Conservation (phyloP, 2,797 vertebrate species). For the Sebastes iracundus region DNA sequence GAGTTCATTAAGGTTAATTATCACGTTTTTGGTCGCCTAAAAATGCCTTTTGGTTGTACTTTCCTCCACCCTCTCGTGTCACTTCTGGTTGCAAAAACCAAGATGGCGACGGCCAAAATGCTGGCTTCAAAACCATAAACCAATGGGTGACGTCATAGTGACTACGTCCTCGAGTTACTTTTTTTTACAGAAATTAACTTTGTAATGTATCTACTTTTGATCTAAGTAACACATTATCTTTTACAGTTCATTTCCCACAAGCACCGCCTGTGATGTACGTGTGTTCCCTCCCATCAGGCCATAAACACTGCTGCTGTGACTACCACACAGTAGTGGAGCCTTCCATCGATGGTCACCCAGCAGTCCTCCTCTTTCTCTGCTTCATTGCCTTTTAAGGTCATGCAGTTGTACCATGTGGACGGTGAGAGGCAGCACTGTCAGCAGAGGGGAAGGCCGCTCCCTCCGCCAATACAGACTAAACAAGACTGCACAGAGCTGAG, state of each 20-base stretch:
- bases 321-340: neutral
- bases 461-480: neutral
- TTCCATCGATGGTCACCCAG: slow-evolving; percentile 6
- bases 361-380: slow-evolving; percentile 5
- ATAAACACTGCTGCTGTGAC: slow-evolving; percentile 4
- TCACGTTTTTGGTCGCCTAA: too few species aligned
- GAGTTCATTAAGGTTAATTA: too few species aligned
- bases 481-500: neutral
- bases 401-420: slow-evolving; percentile 56
- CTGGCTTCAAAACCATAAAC: too few species aligned
- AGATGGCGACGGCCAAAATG: too few species aligned
- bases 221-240: neutral
- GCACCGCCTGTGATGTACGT: neutral
- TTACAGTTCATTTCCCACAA: neutral
- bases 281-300: neutral
- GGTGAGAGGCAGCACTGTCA: slow-evolving; percentile 60
- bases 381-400: slow-evolving; percentile 64
- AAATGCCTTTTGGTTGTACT: too few species aligned
- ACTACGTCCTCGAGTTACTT: too few species aligned
- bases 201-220: neutral
- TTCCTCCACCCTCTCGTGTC: too few species aligned
- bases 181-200: neutral
- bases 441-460: slow-evolving; percentile 44
- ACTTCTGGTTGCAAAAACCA: too few species aligned
- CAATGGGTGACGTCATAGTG: too few species aligned